A percentile compares a stretch with the other conserved stretches of the same genome.
Evolutionary conservation across 2,888 invertebrate species (phyloP).

Genomic region (Scelioninae gen. 2): DNA sequence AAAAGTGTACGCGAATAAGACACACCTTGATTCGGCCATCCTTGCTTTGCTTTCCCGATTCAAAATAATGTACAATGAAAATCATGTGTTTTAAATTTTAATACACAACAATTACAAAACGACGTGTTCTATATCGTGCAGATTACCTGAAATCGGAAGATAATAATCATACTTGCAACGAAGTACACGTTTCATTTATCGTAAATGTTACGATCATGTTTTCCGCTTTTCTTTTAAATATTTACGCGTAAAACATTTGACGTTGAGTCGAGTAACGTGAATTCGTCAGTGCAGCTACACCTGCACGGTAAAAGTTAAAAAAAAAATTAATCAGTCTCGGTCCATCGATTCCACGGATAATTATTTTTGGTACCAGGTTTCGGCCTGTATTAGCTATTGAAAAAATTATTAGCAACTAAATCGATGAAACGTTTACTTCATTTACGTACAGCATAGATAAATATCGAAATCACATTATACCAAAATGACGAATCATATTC

Average conservation of each 20-base stretch:
- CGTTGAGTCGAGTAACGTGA: too few relatives aligned
- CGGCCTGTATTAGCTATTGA: too few relatives aligned
- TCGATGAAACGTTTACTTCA: constrained; percentile 34
- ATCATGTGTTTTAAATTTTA: constrained; percentile 42
- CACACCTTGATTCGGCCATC: not conserved
- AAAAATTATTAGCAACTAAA: too few relatives aligned
- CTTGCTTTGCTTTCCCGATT: not conserved
- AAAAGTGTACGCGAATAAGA: not conserved
- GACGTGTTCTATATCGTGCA: constrained; percentile 44
- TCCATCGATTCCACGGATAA: too few relatives aligned
- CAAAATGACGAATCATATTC: not conserved
- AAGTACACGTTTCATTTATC: constrained; percentile 44
- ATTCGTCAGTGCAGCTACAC: too few relatives aligned
- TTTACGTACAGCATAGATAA: constrained; percentile 4
- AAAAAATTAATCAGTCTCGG: too few relatives aligned
- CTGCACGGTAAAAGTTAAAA: too few relatives aligned
- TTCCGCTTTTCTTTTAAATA: not conserved
- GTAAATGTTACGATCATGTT: not conserved
- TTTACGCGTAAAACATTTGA: too few relatives aligned
- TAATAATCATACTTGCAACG: constrained; percentile 34
- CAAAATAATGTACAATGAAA: constrained; percentile 48
- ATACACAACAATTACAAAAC: constrained; percentile 54
- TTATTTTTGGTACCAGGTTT: too few relatives aligned
- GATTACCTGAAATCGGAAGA: constrained; percentile 52
- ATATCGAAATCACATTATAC: constrained; percentile 8